These are phyloP conservation scores for Cherax destructor DNA, from an alignment of 1,140 invertebrate species.

Conservation along the genomic window DNA sequence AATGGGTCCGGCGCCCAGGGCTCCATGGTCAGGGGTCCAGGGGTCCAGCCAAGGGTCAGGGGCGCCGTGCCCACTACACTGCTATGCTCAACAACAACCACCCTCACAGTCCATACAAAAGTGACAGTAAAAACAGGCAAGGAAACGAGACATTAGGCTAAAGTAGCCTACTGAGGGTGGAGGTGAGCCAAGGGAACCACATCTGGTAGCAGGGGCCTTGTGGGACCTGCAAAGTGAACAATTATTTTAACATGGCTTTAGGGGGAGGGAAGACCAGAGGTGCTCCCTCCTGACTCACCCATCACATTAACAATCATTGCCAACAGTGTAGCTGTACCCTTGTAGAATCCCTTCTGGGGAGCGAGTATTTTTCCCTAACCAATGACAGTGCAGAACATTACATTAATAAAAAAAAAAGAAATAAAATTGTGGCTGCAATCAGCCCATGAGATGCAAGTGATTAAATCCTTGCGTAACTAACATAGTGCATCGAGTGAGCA, in stretches of 20 bases:
- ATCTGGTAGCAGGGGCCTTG: background rate
- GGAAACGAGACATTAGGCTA: constrained; percentile 32
- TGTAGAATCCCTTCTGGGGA: constrained; percentile 30
- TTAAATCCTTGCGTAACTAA: constrained; percentile 58
- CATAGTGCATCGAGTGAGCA: constrained; percentile 63
- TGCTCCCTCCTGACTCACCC: constrained; percentile 17
- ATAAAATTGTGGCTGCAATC: constrained; percentile 19
- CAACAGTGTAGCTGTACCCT: constrained; percentile 32
- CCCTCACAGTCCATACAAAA: constrained; percentile 38
- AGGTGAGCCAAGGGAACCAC: constrained; percentile 27
- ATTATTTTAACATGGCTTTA: constrained; percentile 30
- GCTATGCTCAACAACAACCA: constrained; percentile 27
- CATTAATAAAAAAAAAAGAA: constrained; percentile 44
- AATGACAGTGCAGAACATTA: constrained; percentile 56
- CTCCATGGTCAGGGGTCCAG: background rate
- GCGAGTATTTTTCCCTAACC: constrained; percentile 62
- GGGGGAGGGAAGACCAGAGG: constrained; percentile 16
- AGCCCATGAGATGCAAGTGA: constrained; percentile 46
- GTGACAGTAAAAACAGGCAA: constrained; percentile 13
- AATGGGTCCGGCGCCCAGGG: background rate
- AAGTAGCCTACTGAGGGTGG: constrained; percentile 33
- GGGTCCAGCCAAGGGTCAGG: constrained; percentile 2
- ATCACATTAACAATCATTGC: constrained; percentile 44
- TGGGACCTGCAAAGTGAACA: constrained; percentile 11
- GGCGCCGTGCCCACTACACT: constrained; percentile 6